Conservation (phyloP, 2,888 invertebrate genomes). For the Micoletzkya japonica region DNA sequence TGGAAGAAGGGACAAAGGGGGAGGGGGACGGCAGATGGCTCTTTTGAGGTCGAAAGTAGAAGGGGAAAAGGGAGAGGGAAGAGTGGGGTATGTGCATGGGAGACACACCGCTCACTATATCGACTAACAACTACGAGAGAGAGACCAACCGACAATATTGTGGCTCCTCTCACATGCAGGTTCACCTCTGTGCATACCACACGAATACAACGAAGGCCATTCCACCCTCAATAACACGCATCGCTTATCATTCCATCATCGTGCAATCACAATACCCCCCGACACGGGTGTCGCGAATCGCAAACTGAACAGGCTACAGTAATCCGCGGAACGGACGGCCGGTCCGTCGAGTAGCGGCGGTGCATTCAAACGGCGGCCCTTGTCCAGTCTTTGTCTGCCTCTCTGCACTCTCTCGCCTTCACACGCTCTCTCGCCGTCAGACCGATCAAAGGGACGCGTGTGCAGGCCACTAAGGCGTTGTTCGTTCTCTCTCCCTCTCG, state of each 20-base stretch:
- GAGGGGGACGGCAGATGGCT: background rate
- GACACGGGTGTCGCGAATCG: background rate
- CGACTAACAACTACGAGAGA: too few relatives aligned
- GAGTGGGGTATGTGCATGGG: background rate
- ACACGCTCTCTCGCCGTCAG: background rate
- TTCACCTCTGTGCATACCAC: too few relatives aligned
- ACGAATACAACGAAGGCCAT: background rate
- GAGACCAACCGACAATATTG: too few relatives aligned
- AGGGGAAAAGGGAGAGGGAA: background rate
- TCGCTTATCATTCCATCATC: too few relatives aligned
- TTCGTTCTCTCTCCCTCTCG: background rate
- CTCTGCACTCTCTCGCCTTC: slow-evolving; percentile 10
- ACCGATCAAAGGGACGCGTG: slow-evolving; percentile 10
- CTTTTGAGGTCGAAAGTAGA: background rate
- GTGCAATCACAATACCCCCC: too few relatives aligned
- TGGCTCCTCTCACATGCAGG: too few relatives aligned
- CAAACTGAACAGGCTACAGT: slow-evolving; percentile 13
- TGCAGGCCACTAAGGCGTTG: background rate
- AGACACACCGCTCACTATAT: background rate
- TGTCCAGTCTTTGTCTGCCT: too few relatives aligned
- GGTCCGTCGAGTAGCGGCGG: background rate
- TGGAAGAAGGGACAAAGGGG: background rate
- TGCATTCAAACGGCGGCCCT: too few relatives aligned
- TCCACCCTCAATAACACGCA: too few relatives aligned
- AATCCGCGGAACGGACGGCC: background rate